Percentiles rank a stretch among this genome's conserved stretches.
Evolutionary conservation across 2,888 invertebrate genomes (phyloP).

Genomic region (Drosophila infuscata): DNA sequence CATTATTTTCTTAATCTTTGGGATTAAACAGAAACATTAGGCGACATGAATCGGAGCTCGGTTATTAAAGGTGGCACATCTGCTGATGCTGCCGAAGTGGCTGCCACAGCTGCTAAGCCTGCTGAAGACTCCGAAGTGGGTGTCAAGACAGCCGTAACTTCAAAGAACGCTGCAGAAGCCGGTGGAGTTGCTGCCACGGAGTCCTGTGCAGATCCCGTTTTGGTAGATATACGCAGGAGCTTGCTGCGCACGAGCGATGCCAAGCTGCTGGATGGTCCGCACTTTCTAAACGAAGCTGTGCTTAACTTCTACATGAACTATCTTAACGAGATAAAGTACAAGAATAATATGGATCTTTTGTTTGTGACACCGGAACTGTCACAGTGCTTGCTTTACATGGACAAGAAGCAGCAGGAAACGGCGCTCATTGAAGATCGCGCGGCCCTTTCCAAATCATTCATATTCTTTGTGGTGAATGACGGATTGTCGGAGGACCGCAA

Average conservation of each 20-base stretch:
- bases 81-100: too few species aligned
- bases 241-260: constrained; percentile 91
- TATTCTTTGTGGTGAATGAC: constrained; percentile 95
- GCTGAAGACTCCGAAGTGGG: too few species aligned
- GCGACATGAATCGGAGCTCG: not conserved
- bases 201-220: constrained; percentile 85
- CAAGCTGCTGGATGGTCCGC: constrained; percentile 90
- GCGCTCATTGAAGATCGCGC: constrained; percentile 90
- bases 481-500: constrained; percentile 88
- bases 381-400: constrained; percentile 94
- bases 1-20: not conserved
- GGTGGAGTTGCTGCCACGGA: not conserved
- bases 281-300: constrained; percentile 94
- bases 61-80: not conserved
- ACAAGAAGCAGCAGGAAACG: constrained; percentile 88
- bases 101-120: too few species aligned
- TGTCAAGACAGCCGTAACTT: not conserved
- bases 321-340: constrained; percentile 89
- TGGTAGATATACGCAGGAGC: constrained; percentile 88
- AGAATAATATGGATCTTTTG: constrained; percentile 87
- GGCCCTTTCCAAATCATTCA: constrained; percentile 88
- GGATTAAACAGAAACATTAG: not conserved
- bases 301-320: constrained; percentile 97
- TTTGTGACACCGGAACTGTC: constrained; percentile 92
- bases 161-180: not conserved